Evolutionary conservation across 2,888 invertebrate species (phyloP), one percentile per base, ranked within the genome.

Genomic region (Altica lythri): DNA sequence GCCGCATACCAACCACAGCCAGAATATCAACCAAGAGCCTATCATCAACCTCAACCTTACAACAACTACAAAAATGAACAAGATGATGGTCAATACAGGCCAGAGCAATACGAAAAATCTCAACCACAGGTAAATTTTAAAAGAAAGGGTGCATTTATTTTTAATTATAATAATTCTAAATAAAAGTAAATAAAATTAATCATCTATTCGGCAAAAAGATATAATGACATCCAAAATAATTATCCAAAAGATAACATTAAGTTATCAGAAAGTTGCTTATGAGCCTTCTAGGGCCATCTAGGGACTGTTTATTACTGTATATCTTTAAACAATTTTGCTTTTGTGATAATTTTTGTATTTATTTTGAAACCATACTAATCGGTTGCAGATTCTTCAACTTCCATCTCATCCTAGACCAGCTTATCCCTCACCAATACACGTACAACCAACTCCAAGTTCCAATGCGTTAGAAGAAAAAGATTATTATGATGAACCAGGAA

Each of bases 401-500:
- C 46, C 57, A 4, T 45, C 60, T 35, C 55, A 58, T 13, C 19
- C 44, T 9, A 57, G 59, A 25, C 52, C 63, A 10, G 32, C 56
- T 6, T 57, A 62, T 44, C 38, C 52, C 17, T 34, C 22, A 17
- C 50, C 49, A 16, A 25, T 58, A 19, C 35, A 53, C 35, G 60
- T 53, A 5, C 29, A 58, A 10, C 55, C 61, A 6, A 53, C 62
- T 1, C 66, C 66, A 6, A 57, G 61, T n/a, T 64, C 67, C n/a
- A 53, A 61, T 4, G 57, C 60, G 10, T 50, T 57, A 3, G 61
- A 65, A 38, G 68, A 67, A 30, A 69, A 68, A 49, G 73, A 75
- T 32, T 76, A 76, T 56, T 62, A 72, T 49, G 76, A 75, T 46
- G 73, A 70, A 54, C 76, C 77, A n/a, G 77, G 77, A 47, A 75